phyloP scores from a whole-genome alignment of 2,113 vertebrate species.

The Apaloderma vittatum region DNA sequence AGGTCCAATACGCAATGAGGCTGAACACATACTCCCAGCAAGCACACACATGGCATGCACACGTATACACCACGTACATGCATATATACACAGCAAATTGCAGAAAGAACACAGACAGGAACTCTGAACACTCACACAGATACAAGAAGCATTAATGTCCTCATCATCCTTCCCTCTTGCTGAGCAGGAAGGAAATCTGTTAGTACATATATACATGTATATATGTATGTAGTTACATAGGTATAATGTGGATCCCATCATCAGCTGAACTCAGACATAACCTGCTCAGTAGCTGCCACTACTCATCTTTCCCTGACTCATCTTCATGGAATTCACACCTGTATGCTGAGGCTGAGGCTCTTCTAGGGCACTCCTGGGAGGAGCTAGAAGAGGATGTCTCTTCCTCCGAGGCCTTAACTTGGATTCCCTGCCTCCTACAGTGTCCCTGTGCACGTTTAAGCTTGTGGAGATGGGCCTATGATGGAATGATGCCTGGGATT shows the following conservation, averaged over 20 bases:
- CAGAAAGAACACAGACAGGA: not conserved
- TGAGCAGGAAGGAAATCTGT: not conserved
- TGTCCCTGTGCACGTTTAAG: not conserved
- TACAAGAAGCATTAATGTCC: not conserved
- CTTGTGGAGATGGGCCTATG: not conserved
- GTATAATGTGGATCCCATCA: not conserved
- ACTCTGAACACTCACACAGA: not conserved
- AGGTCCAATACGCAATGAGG: accelerated
- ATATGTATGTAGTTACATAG: not conserved
- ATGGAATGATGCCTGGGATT: not conserved
- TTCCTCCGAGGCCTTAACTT: not conserved
- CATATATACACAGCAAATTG: not conserved
- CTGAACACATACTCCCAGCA: not conserved
- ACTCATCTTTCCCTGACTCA: not conserved
- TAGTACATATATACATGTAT: not conserved
- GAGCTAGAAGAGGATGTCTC: not conserved
- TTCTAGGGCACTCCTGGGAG: not conserved
- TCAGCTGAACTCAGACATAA: not conserved
- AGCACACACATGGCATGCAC: not conserved
- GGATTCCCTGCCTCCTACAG: not conserved
- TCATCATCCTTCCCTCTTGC: not conserved
- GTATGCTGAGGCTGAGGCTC: not conserved
- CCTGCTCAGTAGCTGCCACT: not conserved
- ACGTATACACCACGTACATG: accelerated
- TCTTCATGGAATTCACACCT: not conserved